Base-by-base conservation (phyloP, 2,888 invertebrate genomes). In the Synanthedon myopaeformis region DNA sequence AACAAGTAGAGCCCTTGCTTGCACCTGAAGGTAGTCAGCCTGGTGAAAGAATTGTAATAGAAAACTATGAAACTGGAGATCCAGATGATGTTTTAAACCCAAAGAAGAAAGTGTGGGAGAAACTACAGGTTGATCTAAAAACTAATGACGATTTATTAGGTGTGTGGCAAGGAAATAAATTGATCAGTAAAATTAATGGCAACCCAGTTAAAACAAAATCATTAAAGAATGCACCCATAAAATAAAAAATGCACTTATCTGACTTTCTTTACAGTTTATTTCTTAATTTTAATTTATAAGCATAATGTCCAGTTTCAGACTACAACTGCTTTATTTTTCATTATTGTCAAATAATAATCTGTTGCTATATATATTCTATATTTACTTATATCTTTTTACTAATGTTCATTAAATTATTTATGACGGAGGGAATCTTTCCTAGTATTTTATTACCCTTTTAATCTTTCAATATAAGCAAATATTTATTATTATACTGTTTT, bases 91-190 rank as follows among this genome's bases (percentile, higher is more conserved):
- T 95, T 58, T 83, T 98, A 1, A 97, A 98, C 79, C 97, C 97
- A 0, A 98, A 98, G 80, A 98, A 98, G 83, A 98, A 98, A 88
- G 89, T 96, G n/a, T 98, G 97, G 97, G 97, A 97, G 66, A 96
- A 96, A 77, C 77, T 97, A 48, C 95, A 96, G 78, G 90, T 88
- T 19, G 94, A 95, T 76, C 87, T 95, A 19, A 91, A 92, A 73
- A 93, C 93, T 1, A 92, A 92, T 79, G 81, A 88, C 3, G 89
- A 89, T 51, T 90, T 94, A 57, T 75, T 92, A 59, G 97, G 96
- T 51, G 92, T 93, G 53, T 98, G 97, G 97, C 93, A 94, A 79
- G 94, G 93, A 23, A 94, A 92, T 79, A 90, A 91, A 66, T 82
- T 97, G 59, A 73, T 93, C 55, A 89, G 77, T 59, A 93, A 96